Evolutionary conservation across 1,140 invertebrate species (phyloP).

Genomic region (Drosophila bocqueti): DNA sequence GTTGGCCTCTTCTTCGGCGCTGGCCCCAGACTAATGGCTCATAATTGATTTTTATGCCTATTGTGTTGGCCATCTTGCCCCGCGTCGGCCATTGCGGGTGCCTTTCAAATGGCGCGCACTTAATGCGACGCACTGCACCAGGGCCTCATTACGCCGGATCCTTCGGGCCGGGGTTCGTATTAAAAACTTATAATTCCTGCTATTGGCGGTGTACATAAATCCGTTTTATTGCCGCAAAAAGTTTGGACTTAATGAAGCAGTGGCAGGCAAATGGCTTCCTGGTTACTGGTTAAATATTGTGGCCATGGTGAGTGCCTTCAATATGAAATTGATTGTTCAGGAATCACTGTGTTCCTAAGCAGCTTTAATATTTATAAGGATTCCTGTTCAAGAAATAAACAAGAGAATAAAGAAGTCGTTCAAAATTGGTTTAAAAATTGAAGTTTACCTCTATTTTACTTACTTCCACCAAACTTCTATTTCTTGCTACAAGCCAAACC

Average conservation of each 20-base stretch:
- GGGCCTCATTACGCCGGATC: conserved; percentile 13
- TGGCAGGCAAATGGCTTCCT: conserved; percentile 27
- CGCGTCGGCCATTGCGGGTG: conserved; percentile 25
- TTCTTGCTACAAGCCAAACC: not conserved
- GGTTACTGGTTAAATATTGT: not conserved
- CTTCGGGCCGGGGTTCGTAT: conserved; percentile 27
- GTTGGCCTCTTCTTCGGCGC: conserved; percentile 6
- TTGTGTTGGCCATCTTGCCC: conserved; percentile 61
- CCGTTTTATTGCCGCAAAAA: conserved; percentile 61
- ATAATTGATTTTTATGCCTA: conserved; percentile 83
- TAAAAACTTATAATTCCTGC: conserved; percentile 78
- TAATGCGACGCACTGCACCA: conserved; percentile 76
- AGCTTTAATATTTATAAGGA: not conserved
- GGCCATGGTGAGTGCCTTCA: not conserved
- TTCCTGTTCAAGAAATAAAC: not conserved
- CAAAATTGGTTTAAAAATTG: not conserved
- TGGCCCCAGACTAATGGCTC: conserved; percentile 68
- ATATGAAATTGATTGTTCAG: conserved; percentile 1
- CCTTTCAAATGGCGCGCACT: conserved; percentile 67
- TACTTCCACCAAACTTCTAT: not conserved
- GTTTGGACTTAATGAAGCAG: conserved; percentile 64
- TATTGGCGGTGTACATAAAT: conserved; percentile 77
- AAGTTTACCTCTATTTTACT: not conserved
- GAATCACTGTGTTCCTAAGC: not conserved
- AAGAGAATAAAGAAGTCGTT: not conserved